Conservation (phyloP, 2,888 invertebrate species). For the Stenurella melanura region DNA sequence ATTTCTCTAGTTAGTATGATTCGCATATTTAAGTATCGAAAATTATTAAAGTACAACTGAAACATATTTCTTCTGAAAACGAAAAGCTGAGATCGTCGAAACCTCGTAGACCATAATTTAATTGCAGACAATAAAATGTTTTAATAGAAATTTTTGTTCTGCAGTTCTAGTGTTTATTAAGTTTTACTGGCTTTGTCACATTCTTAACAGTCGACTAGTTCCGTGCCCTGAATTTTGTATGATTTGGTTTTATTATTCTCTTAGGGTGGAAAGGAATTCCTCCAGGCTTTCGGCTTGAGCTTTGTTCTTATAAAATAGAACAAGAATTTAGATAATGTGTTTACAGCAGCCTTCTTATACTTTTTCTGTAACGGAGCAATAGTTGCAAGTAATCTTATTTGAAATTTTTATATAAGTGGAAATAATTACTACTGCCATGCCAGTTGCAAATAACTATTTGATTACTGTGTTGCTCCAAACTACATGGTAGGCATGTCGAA, state of each 20-base stretch:
- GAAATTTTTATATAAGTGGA: too few species aligned
- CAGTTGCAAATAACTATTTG: too few species aligned
- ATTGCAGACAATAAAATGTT: neutral
- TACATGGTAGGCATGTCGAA: too few species aligned
- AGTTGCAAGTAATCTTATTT: too few species aligned
- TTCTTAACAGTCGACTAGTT: neutral
- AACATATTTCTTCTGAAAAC: too few species aligned
- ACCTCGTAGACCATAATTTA: neutral
- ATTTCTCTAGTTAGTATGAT: too few species aligned
- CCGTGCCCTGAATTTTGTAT: slow-evolving; percentile 3
- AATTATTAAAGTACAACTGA: too few species aligned
- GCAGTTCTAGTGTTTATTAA: neutral
- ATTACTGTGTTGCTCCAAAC: too few species aligned
- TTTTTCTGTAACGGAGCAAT: too few species aligned
- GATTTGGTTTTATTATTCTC: slow-evolving; percentile 3
- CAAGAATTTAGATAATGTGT: neutral
- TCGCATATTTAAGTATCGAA: too few species aligned
- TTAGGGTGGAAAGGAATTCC: neutral
- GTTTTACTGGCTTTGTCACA: neutral
- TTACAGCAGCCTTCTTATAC: neutral
- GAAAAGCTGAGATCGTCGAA: neutral
- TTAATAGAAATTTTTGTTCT: neutral
- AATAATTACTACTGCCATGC: too few species aligned
- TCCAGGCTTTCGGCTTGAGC: neutral
- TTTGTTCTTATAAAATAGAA: neutral